Base-by-base conservation (phyloP, 2,113 vertebrate genomes). In the Xiphophorus maculatus region DNA sequence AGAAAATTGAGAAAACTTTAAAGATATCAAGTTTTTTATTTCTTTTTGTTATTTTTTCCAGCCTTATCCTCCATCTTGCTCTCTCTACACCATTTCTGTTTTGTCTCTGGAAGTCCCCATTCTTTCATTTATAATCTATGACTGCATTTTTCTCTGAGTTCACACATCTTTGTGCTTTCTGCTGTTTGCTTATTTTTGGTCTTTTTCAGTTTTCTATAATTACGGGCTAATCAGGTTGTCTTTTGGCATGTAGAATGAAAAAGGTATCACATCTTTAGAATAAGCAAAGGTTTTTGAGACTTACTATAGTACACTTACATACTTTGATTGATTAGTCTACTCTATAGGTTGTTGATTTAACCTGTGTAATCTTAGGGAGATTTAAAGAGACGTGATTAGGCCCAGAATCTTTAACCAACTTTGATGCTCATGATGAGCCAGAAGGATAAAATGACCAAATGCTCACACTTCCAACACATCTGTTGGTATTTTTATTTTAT, bases 371-470 rank as follows among this genome's bases (percentile, higher is more conserved):
- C 66, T 73, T 69, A n/a, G 33, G 25, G 69, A 37, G 67, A 15
- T 81, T 42, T n/a, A 14, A 8, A 6, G 54, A 61, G 0, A 44
- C 29, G 37, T 19, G 40, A 68, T 71, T 48, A 63, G 72, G 54
- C 44, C 80, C 80, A 82, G 76, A 69, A 84, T 70, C 40, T 58
- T 22, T 3, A 37, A 79, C 78, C 61, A 72, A 33, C 82, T 90
- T 90, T 87, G 84, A 90, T 83, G 76, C 83, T 60, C 11, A 63
- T 12, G 77, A 83, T 87, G 75, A 74, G 65, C 62, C 66, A 29
- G 30, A 74, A 54, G 67, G 19, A 90, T 88, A 82, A 78, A 83
- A 77, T 64, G 48, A 29, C 69, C 78, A n/a, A 67, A 72, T 60
- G 74, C 79, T 74, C 74, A 74, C 69, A 71, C 32, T 44, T 71